Percentiles rank a stretch among this genome's conserved stretches.
Evolutionary conservation across 2,888 invertebrate species (phyloP).

Genomic region (Morpho deidamia): DNA sequence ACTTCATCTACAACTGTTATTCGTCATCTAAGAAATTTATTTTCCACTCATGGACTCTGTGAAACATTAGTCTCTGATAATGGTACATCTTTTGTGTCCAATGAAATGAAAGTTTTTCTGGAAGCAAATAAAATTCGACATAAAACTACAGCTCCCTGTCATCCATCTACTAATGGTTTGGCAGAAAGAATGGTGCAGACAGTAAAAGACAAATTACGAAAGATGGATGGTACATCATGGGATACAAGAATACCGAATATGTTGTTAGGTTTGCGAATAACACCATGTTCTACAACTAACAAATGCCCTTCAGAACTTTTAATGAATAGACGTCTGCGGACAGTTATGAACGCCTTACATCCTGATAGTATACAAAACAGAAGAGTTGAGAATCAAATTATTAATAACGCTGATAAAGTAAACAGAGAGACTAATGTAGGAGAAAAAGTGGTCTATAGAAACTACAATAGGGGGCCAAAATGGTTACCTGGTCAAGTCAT

Average conservation of each 20-base stretch:
- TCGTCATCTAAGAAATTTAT: slow-evolving; percentile 14
- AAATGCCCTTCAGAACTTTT: slow-evolving; percentile 6
- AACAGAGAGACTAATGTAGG: background rate
- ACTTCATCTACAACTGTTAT: slow-evolving; percentile 20
- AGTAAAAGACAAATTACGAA: slow-evolving; percentile 21
- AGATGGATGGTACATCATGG: slow-evolving; percentile 20
- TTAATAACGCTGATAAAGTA: background rate
- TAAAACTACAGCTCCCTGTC: slow-evolving; percentile 23
- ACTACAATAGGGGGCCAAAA: slow-evolving; percentile 2
- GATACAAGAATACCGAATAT: slow-evolving; percentile 12
- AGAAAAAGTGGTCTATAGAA: background rate
- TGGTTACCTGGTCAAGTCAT: slow-evolving; percentile 2
- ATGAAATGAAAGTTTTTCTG: slow-evolving; percentile 17
- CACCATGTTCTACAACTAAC: background rate
- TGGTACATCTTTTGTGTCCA: slow-evolving; percentile 19
- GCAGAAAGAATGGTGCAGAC: slow-evolving; percentile 8
- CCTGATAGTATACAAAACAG: background rate
- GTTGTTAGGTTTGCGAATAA: slow-evolving; percentile 1
- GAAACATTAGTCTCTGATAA: slow-evolving; percentile 19
- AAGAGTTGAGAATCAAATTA: background rate
- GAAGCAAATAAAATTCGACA: slow-evolving; percentile 20
- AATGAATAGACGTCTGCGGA: background rate
- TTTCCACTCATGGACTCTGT: slow-evolving; percentile 20
- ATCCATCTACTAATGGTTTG: slow-evolving; percentile 25
- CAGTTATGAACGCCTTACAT: background rate